These are phyloP conservation scores for Hirtodrosophila trivittata DNA, from an alignment of 2,888 invertebrate genomes.

Conservation along the genomic window DNA sequence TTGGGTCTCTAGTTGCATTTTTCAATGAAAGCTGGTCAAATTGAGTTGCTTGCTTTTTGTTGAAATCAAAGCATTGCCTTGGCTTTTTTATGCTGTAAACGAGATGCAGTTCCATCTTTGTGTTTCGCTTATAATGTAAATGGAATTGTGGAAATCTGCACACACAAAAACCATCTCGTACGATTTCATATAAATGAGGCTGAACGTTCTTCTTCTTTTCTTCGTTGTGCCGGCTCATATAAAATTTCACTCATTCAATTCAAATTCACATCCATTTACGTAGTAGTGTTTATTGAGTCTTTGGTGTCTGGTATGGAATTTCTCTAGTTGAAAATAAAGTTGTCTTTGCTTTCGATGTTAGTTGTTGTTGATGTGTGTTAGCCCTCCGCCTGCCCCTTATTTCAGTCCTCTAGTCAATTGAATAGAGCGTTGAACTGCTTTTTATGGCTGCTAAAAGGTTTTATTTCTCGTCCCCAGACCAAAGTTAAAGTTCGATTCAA, in stretches of 20 bases:
- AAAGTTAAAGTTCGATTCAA: slow-evolving; percentile 24
- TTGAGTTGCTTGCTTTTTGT: slow-evolving; percentile 15
- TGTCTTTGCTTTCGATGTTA: slow-evolving; percentile 32
- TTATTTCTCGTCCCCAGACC: slow-evolving; percentile 26
- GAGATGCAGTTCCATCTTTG: slow-evolving; percentile 41
- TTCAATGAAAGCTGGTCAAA: not conserved
- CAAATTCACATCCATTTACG: slow-evolving; percentile 53
- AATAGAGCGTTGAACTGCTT: slow-evolving; percentile 53
- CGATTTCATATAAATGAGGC: not conserved
- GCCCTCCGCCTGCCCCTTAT: slow-evolving; percentile 2
- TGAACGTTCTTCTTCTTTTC: not conserved
- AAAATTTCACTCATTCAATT: slow-evolving; percentile 66
- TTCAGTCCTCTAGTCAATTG: slow-evolving; percentile 33
- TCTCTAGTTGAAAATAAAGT: slow-evolving; percentile 49
- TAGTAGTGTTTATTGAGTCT: slow-evolving; percentile 62
- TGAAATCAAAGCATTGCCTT: slow-evolving; percentile 71
- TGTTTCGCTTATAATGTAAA: slow-evolving; percentile 48
- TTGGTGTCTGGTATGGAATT: slow-evolving; percentile 53
- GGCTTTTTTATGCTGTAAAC: slow-evolving; percentile 52
- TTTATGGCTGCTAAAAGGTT: slow-evolving; percentile 51
- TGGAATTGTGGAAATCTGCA: slow-evolving; percentile 41
- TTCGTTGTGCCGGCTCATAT: slow-evolving; percentile 33
- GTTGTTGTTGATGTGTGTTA: slow-evolving; percentile 6
- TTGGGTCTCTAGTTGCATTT: no score
- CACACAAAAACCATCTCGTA: not conserved